Evolutionary conservation across 2,888 invertebrate species (phyloP).

Genomic region (Drosophila infuscata): DNA sequence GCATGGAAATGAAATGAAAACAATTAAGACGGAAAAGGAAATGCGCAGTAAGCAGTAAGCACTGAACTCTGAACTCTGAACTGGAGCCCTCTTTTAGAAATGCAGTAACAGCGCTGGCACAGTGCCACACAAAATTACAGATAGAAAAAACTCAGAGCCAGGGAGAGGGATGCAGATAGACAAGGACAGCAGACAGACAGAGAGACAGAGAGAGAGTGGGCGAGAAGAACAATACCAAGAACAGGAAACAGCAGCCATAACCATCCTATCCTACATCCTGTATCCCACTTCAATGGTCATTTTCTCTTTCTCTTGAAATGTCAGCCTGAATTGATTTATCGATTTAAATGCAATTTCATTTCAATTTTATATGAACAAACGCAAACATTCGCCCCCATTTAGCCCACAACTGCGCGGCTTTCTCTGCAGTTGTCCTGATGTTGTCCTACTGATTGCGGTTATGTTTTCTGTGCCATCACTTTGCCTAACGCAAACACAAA

Average conservation of each 20-base stretch:
- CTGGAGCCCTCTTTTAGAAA: constrained; percentile 11
- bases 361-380: constrained; percentile 59
- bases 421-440: constrained; percentile 44
- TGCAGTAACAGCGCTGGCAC: constrained; percentile 33
- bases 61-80: constrained; percentile 29
- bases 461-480: constrained; percentile 34
- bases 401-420: constrained; percentile 9
- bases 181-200: neutral
- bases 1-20: constrained; percentile 58
- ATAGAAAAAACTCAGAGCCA: constrained; percentile 5
- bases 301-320: constrained; percentile 32
- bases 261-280: constrained; percentile 25
- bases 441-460: constrained; percentile 52
- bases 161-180: neutral
- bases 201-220: neutral
- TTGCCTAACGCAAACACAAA: constrained; percentile 24
- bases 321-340: constrained; percentile 65
- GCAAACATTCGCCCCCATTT: constrained; percentile 39
- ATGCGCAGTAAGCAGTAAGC: constrained; percentile 26
- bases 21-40: constrained; percentile 66
- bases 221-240: neutral
- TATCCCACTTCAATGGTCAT: constrained; percentile 30
- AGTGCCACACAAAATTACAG: constrained; percentile 27
- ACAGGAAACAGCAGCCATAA: constrained; percentile 12
- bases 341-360: constrained; percentile 65